phyloP scores from a whole-genome alignment of 2,113 vertebrate species.

The Montifringilla adamsi region DNA sequence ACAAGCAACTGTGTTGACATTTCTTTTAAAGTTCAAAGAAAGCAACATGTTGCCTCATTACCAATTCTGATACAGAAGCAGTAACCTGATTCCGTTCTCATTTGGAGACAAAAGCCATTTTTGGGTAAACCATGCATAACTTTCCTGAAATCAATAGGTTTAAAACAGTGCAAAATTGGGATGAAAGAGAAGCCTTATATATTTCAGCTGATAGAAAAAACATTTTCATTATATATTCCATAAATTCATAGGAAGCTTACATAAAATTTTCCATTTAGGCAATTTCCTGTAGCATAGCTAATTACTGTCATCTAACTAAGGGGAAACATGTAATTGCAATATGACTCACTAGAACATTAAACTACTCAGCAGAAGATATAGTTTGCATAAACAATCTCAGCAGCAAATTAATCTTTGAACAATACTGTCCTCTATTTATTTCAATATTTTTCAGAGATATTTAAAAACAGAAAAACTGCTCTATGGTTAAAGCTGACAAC shows the following conservation, averaged over 20 bases:
- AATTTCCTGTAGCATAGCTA: conserved; percentile 55
- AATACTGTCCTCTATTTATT: conserved; percentile 25
- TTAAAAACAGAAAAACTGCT: not conserved
- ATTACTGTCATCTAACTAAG: conserved; percentile 47
- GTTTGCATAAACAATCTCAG: conserved; percentile 50
- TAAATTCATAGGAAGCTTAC: conserved; percentile 38
- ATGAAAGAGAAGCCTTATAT: not conserved
- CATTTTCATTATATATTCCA: conserved; percentile 43
- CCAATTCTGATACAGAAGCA: not conserved
- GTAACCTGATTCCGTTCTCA: not conserved
- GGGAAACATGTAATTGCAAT: conserved; percentile 49
- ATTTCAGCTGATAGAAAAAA: not conserved
- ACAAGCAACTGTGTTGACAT: not conserved
- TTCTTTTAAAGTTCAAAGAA: not conserved
- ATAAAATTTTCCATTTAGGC: conserved; percentile 57
- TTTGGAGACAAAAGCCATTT: conserved; percentile 25
- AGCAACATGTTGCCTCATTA: not conserved
- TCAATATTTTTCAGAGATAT: conserved; percentile 21
- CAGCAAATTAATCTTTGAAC: conserved; percentile 47
- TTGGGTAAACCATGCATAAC: conserved; percentile 10
- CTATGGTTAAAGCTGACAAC: not conserved
- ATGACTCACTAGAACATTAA: conserved; percentile 54
- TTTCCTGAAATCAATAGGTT: conserved; percentile 4
- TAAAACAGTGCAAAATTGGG: conserved; percentile 12
- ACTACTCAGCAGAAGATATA: conserved; percentile 44